Conservation (phyloP, 2,888 invertebrate genomes). For the Nomada flava region DNA sequence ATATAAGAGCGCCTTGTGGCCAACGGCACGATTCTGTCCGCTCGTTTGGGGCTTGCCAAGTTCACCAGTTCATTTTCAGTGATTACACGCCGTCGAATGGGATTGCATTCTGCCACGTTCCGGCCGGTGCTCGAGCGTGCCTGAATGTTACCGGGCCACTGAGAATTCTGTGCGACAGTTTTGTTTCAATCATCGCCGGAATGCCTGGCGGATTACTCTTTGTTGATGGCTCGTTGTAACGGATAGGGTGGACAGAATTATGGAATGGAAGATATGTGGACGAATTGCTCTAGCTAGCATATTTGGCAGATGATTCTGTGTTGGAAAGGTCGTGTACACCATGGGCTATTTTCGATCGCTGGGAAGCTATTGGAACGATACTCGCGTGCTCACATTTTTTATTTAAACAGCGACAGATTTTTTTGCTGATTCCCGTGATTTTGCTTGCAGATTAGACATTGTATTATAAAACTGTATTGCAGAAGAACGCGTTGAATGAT, state of each 20-base stretch:
- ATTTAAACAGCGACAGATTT: too few species aligned
- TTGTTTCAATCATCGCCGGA: conserved; percentile 21
- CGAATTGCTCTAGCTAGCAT: conserved; percentile 8
- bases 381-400: too few species aligned
- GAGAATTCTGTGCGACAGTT: conserved; percentile 10
- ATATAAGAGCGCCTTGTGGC: conserved; percentile 54
- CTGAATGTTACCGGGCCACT: conserved; percentile 1
- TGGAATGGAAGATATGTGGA: conserved; percentile 8
- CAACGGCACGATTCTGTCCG: conserved; percentile 65
- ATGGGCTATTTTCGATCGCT: not conserved
- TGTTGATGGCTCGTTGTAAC: not conserved
- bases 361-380: not conserved
- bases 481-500: too few species aligned
- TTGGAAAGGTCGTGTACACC: conserved; percentile 4
- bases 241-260: not conserved
- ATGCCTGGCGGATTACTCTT: not conserved
- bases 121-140: not conserved
- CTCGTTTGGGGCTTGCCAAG: conserved; percentile 62
- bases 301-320: not conserved
- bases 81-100: conserved; percentile 41
- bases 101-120: conserved; percentile 32
- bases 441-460: too few species aligned
- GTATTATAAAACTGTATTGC: too few species aligned
- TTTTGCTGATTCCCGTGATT: too few species aligned
- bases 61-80: conserved; percentile 66